Percentiles rank a stretch among this genome's conserved stretches.
Conservation (phyloP, 2,797 vertebrate genomes). For the Merluccius polli region DNA sequence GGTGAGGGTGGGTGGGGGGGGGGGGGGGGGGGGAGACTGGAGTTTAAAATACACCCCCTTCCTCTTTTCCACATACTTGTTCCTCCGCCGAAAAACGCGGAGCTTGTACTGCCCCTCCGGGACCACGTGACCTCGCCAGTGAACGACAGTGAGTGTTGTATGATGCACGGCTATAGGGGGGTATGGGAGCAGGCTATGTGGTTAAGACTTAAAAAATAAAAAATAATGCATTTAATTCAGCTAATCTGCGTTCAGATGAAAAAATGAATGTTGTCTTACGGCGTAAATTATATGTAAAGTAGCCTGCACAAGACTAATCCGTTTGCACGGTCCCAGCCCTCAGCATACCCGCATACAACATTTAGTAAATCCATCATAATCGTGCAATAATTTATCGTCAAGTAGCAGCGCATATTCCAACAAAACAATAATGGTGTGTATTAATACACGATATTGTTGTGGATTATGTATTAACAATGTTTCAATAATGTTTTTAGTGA, state of each 20-base stretch:
- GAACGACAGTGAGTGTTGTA: no score
- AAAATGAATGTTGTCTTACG: background rate
- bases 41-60: constrained; percentile 59
- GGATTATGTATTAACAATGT: background rate
- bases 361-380: background rate
- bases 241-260: background rate
- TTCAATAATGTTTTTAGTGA: background rate
- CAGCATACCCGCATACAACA: background rate
- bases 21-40: constrained; percentile 69
- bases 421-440: background rate
- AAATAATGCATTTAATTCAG: no score
- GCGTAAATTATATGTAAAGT: constrained; percentile 1
- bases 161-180: no score
- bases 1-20: background rate
- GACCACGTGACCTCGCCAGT: constrained; percentile 36
- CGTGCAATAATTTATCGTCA: background rate
- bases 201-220: no score
- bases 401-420: background rate
- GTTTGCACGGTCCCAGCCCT: background rate
- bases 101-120: constrained; percentile 15
- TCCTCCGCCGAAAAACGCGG: background rate
- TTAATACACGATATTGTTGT: background rate
- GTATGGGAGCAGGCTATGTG: no score
- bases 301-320: background rate
- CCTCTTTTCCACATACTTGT: constrained; percentile 12